These are phyloP conservation scores for Tiaroga cobitis DNA, from an alignment of 2,797 vertebrate genomes.

Conservation along the genomic window DNA sequence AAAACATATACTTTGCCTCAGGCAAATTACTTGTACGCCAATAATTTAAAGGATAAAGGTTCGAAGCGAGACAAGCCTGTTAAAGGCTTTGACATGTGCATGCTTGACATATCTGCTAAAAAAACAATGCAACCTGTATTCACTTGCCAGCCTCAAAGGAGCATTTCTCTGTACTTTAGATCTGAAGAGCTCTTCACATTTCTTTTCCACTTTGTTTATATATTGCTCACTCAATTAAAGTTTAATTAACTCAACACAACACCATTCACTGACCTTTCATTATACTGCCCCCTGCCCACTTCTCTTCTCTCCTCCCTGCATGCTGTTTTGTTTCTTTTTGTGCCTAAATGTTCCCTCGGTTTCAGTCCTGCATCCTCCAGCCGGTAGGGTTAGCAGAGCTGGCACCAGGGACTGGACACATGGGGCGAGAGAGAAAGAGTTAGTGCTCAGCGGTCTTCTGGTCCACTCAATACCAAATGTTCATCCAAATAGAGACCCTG, in stretches of 20 bases:
- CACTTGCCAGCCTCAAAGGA: slow-evolving; percentile 5
- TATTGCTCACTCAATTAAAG: slow-evolving; percentile 26
- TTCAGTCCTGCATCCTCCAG: slow-evolving; percentile 25
- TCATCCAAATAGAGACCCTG: slow-evolving; percentile 26
- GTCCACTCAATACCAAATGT: slow-evolving; percentile 40
- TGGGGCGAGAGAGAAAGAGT: slow-evolving; percentile 36
- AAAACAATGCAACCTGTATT: slow-evolving; percentile 4
- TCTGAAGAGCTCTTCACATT: slow-evolving; percentile 29
- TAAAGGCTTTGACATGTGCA: slow-evolving; percentile 27
- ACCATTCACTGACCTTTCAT: slow-evolving; percentile 32
- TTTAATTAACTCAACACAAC: slow-evolving; percentile 43
- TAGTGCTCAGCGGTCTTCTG: slow-evolving; percentile 26
- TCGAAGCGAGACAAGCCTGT: slow-evolving; percentile 34
- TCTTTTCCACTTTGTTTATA: slow-evolving; percentile 30
- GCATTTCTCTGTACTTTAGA: slow-evolving; percentile 18
- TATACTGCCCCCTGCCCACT: slow-evolving; percentile 13
- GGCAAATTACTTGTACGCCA: slow-evolving; percentile 40
- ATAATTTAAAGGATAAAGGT: slow-evolving; percentile 31
- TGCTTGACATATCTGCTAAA: slow-evolving; percentile 18
- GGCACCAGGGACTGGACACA: slow-evolving; percentile 44
- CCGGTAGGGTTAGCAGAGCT: slow-evolving; percentile 24
- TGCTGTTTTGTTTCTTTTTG: slow-evolving; percentile 41
- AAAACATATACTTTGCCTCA: slow-evolving; percentile 10
- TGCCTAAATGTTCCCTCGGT: slow-evolving; percentile 7
- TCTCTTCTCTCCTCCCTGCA: slow-evolving; percentile 15